Conservation (phyloP, 2,113 vertebrate genomes). For the Anseranas semipalmata region DNA sequence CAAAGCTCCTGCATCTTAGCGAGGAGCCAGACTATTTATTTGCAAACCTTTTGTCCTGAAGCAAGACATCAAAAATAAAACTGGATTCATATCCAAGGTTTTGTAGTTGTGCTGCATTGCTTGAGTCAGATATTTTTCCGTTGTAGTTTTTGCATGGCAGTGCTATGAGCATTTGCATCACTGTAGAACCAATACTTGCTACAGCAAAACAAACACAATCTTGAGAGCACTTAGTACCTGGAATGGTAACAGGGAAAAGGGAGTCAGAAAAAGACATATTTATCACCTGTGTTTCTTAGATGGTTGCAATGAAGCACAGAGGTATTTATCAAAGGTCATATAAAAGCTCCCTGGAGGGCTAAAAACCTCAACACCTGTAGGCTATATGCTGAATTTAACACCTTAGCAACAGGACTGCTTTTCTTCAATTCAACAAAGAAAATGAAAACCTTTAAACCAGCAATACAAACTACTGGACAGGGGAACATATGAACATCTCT, state of each 20-base stretch:
- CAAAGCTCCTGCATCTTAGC: not conserved
- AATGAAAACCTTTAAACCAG: not conserved
- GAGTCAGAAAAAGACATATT: not conserved
- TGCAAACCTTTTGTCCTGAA: not conserved
- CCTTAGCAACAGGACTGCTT: not conserved
- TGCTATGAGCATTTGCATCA: not conserved
- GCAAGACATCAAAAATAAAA: not conserved
- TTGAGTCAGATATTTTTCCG: not conserved
- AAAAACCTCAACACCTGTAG: not conserved
- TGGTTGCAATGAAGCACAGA: not conserved
- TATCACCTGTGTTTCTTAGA: not conserved
- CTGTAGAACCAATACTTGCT: not conserved
- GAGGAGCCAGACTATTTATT: not conserved
- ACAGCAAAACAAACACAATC: not conserved
- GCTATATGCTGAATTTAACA: not conserved
- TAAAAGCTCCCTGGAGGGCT: not conserved
- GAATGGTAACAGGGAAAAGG: not conserved
- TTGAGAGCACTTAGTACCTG: not conserved
- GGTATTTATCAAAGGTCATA: not conserved
- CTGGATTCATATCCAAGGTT: not conserved
- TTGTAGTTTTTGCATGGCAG: not conserved
- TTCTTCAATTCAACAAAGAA: not conserved
- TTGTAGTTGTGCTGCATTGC: not conserved
- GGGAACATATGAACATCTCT: not conserved
- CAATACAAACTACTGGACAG: not conserved